Percentiles rank a stretch among this genome's conserved stretches.
Evolutionary conservation across 2,797 vertebrate species (phyloP).

Genomic region (Chaetophractus vellerosus): DNA sequence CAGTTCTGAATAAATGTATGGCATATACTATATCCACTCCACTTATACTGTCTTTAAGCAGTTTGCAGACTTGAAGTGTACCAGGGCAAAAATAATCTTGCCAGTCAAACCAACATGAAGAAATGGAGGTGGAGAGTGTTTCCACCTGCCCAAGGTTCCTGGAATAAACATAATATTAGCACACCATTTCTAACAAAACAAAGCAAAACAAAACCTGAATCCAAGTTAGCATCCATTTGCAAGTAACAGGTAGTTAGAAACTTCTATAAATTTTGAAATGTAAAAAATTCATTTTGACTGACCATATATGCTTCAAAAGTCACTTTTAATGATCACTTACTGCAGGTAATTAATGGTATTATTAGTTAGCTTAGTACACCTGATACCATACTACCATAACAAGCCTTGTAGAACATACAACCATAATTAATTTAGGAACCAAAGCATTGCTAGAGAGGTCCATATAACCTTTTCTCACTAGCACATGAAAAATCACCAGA

Average conservation of each 20-base stretch:
- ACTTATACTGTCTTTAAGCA: background rate
- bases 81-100: background rate
- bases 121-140: background rate
- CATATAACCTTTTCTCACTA: background rate
- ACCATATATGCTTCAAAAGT: constrained; percentile 7
- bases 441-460: background rate
- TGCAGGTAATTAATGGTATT: background rate
- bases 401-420: background rate
- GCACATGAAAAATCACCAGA: constrained; percentile 8
- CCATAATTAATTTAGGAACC: background rate
- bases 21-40: background rate
- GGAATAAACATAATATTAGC: background rate
- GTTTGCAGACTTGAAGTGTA: background rate
- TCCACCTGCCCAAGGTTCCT: background rate
- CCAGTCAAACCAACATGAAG: background rate
- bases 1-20: background rate
- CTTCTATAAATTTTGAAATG: background rate
- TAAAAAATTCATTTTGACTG: background rate
- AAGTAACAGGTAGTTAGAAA: background rate
- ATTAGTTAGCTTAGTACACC: background rate
- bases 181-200: background rate
- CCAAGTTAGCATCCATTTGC: background rate
- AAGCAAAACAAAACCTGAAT: background rate
- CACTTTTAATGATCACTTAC: background rate
- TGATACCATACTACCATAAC: background rate